Conservation (phyloP, 2,888 invertebrate genomes). For the Rotaria macrura region DNA sequence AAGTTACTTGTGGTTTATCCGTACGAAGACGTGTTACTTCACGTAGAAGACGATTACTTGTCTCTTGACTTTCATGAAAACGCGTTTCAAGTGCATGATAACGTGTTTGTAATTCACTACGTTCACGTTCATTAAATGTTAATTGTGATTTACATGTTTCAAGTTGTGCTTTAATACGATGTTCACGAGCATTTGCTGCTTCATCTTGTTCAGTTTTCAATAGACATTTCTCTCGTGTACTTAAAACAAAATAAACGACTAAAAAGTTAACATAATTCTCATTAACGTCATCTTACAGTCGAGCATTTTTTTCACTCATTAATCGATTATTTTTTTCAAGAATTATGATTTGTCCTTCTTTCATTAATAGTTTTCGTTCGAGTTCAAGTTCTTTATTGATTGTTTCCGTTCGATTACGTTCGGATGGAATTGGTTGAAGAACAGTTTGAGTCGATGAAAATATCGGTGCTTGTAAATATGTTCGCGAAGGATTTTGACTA, state of each 20-base stretch:
- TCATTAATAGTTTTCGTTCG: background rate
- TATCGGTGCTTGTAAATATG: background rate
- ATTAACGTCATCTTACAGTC: background rate
- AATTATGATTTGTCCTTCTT: constrained; percentile 5
- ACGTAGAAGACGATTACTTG: background rate
- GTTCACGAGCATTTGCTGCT: background rate
- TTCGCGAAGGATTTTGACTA: background rate
- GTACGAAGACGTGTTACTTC: constrained; percentile 11
- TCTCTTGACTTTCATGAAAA: constrained; percentile 11
- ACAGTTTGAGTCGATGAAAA: background rate
- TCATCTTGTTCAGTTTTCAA: constrained; percentile 2
- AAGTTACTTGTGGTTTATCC: background rate
- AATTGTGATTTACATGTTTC: constrained; percentile 9
- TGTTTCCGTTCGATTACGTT: background rate
- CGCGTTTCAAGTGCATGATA: background rate
- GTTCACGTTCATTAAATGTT: background rate
- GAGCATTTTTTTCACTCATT: background rate
- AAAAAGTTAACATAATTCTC: too few species aligned
- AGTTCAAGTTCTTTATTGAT: background rate
- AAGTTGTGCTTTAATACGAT: background rate
- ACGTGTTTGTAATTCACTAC: constrained; percentile 13
- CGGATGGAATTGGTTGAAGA: background rate
- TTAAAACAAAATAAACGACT: background rate
- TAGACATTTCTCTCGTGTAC: background rate
- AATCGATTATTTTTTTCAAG: background rate